Evolutionary conservation across 2,888 invertebrate genomes (phyloP), one percentile per base, ranked within the genome.

Genomic region (Psylliodes chrysocephalus): DNA sequence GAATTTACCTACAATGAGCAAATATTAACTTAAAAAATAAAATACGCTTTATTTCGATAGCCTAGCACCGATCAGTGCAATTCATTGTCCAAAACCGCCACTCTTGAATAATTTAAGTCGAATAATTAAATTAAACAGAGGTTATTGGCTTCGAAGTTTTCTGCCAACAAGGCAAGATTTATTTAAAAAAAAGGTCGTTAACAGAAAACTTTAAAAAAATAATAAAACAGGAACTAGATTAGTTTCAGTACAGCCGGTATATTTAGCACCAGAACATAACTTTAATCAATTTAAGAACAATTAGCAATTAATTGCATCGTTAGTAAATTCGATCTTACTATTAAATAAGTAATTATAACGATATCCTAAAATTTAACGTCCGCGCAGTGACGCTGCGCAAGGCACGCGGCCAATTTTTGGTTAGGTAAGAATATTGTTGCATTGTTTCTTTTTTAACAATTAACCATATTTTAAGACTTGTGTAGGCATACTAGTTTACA

Each of bases 211-310:
- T 38, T 22, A 6, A 25, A 38, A 18, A 40, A 44, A 33, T 69
- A n/a, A n/a, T n/a, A n/a, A n/a, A n/a, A n/a, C n/a, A 74, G 77
- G 75, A 77, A 75, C 75, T 76, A 75, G 72, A 74, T 71, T 55
- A 59, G 67, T 71, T 72, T 77, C 76, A 75, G 75, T 76, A 75
- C 75, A 63, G 67, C 64, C 63, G 69, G 64, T 55, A 44, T 55
- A 4, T 28, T 54, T 55, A 60, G 67, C 70, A 71, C 71, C 66
- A 64, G 46, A n/a, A n/a, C 6, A 57, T 46, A 8, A 4, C 22
- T 6, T 22, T 22, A n/a, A 40, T 40, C 17, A 40, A 7, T 40
- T 5, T 40, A 17, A 10, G 1, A 15, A 40, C 40, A n/a, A n/a
- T n/a, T n/a, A n/a, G n/a, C n/a, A n/a, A n/a, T n/a, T n/a, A n/a